These are phyloP conservation scores for Tinea pellionella DNA, from an alignment of 2,888 invertebrate species.

Conservation along the genomic window DNA sequence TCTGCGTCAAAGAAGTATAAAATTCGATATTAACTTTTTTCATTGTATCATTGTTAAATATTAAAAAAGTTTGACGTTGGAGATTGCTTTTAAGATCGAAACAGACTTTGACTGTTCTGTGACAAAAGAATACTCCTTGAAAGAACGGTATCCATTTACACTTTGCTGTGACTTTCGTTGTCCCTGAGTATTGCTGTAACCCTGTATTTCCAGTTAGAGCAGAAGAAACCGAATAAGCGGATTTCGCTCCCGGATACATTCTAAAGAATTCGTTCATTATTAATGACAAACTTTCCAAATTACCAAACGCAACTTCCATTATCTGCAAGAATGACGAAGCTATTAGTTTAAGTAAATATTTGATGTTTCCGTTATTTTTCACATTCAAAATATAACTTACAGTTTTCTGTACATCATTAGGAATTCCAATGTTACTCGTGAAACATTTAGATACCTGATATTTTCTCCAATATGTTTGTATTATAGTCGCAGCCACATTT, in stretches of 20 bases:
- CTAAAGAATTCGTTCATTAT: slow-evolving; percentile 54
- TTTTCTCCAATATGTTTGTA: slow-evolving; percentile 54
- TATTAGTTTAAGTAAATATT: too few species aligned
- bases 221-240: slow-evolving; percentile 46
- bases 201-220: slow-evolving; percentile 41
- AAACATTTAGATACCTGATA: slow-evolving; percentile 42
- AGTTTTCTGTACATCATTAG: slow-evolving; percentile 36
- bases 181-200: slow-evolving; percentile 36
- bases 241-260: slow-evolving; percentile 42
- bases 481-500: slow-evolving; percentile 44
- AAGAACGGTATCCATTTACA: slow-evolving; percentile 57
- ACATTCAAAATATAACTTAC: too few species aligned
- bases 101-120: slow-evolving; percentile 44
- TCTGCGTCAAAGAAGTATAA: slow-evolving; percentile 42
- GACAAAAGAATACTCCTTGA: slow-evolving; percentile 49
- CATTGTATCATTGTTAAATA: slow-evolving; percentile 48
- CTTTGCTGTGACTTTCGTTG: slow-evolving; percentile 25
- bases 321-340: slow-evolving; percentile 28
- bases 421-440: slow-evolving; percentile 21
- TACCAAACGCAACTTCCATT: slow-evolving; percentile 47
- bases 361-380: too few species aligned
- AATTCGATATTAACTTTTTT: slow-evolving; percentile 37
- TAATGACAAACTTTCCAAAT: slow-evolving; percentile 36
- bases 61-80: slow-evolving; percentile 30
- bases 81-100: slow-evolving; percentile 40